Evolutionary conservation across 2,888 invertebrate genomes (phyloP).

Genomic region (Mycalesis mineus): DNA sequence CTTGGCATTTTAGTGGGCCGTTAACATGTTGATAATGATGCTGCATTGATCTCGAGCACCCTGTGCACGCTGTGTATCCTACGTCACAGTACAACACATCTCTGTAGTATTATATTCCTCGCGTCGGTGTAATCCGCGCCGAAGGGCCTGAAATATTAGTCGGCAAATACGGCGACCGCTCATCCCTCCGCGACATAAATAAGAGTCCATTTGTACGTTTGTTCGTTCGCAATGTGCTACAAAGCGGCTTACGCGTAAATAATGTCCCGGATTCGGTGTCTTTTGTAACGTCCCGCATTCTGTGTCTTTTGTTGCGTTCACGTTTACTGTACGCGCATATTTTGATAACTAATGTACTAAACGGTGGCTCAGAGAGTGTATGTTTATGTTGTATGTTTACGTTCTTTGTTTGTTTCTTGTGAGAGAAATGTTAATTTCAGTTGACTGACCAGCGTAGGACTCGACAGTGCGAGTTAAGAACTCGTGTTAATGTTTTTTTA

Average conservation of each 20-base stretch:
- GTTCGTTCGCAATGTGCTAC: slow-evolving; percentile 28
- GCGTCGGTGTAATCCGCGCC: slow-evolving; percentile 24
- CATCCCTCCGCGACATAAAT: slow-evolving; percentile 28
- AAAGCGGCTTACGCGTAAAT: slow-evolving; percentile 28
- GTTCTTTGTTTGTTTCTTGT: too few species aligned
- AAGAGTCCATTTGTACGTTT: slow-evolving; percentile 31
- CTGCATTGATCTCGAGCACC: too few species aligned
- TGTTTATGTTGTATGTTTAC: too few species aligned
- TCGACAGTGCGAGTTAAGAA: too few species aligned
- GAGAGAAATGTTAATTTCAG: too few species aligned
- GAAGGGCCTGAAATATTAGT: slow-evolving; percentile 30
- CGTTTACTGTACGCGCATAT: background rate
- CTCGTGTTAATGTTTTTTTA: too few species aligned
- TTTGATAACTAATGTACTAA: background rate
- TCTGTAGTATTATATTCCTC: slow-evolving; percentile 13
- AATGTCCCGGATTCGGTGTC: slow-evolving; percentile 14
- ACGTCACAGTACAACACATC: slow-evolving; percentile 3
- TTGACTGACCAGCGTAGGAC: too few species aligned
- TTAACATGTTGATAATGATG: too few species aligned
- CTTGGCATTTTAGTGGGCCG: too few species aligned
- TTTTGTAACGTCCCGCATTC: background rate
- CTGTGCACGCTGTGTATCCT: too few species aligned
- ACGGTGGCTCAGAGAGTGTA: background rate
- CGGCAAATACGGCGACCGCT: slow-evolving; percentile 28
- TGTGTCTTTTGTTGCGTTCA: background rate